phyloP scores from a whole-genome alignment of 2,888 invertebrate genomes.

The Lasius fuliginosus region DNA sequence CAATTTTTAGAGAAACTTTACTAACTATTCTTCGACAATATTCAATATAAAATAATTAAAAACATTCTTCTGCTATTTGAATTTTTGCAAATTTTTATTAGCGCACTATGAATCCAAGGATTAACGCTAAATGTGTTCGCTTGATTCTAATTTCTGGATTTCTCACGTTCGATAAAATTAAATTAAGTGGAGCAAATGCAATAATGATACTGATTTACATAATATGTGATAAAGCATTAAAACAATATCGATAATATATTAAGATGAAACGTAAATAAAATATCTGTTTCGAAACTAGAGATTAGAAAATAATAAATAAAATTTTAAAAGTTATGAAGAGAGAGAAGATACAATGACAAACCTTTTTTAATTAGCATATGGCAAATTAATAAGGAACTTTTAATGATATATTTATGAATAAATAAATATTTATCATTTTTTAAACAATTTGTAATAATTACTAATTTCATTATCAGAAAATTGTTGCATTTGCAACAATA shows the following conservation, averaged over 20 bases:
- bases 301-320: background rate
- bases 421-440: background rate
- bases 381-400: constrained; percentile 25
- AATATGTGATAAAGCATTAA: background rate
- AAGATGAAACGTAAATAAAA: constrained; percentile 1
- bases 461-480: constrained; percentile 23
- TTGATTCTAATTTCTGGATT: background rate
- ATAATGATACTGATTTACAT: background rate
- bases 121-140: background rate
- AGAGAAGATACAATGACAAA: background rate
- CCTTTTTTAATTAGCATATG: background rate
- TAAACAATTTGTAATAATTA: constrained; percentile 24
- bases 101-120: background rate
- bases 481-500: constrained; percentile 13
- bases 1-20: background rate
- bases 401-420: background rate
- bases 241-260: background rate
- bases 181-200: background rate
- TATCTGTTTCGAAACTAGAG: background rate
- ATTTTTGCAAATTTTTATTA: background rate
- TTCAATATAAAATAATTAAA: background rate
- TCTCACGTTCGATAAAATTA: background rate
- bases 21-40: background rate
- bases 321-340: background rate
- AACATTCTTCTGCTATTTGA: background rate